A percentile compares a stretch with the other conserved stretches of the same genome.
These are phyloP conservation scores for Procambarus clarkii DNA, from an alignment of 1,140 invertebrate species.

Conservation along the genomic window DNA sequence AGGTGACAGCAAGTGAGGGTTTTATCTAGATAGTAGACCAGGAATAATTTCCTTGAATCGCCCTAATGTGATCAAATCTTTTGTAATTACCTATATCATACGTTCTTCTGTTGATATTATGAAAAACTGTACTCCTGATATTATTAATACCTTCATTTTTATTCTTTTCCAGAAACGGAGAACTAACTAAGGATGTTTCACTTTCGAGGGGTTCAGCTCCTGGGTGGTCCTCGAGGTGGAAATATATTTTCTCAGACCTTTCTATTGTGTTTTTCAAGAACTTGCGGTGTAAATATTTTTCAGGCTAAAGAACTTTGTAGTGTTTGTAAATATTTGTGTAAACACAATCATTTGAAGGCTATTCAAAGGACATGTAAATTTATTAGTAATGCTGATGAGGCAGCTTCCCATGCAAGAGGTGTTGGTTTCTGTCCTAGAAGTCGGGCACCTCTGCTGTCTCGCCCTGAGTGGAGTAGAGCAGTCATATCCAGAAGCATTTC, in stretches of 20 bases:
- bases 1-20: too few species aligned
- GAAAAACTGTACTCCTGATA: too few species aligned
- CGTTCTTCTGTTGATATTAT: too few species aligned
- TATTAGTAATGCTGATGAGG: background rate
- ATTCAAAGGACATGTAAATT: background rate
- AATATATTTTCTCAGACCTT: background rate
- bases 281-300: background rate
- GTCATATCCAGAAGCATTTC: slow-evolving; percentile 11
- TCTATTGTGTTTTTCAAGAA: background rate
- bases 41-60: too few species aligned
- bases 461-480: background rate
- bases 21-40: too few species aligned
- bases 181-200: background rate
- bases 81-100: too few species aligned
- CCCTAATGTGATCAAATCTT: too few species aligned
- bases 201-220: background rate
- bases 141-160: background rate
- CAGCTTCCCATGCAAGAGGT: background rate
- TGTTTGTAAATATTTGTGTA: background rate
- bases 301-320: background rate
- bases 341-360: background rate
- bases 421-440: background rate
- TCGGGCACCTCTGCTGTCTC: background rate
- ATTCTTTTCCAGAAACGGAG: background rate
- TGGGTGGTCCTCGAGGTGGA: background rate